phyloP scores from a whole-genome alignment of 2,113 vertebrate genomes.

The Scomber colias region DNA sequence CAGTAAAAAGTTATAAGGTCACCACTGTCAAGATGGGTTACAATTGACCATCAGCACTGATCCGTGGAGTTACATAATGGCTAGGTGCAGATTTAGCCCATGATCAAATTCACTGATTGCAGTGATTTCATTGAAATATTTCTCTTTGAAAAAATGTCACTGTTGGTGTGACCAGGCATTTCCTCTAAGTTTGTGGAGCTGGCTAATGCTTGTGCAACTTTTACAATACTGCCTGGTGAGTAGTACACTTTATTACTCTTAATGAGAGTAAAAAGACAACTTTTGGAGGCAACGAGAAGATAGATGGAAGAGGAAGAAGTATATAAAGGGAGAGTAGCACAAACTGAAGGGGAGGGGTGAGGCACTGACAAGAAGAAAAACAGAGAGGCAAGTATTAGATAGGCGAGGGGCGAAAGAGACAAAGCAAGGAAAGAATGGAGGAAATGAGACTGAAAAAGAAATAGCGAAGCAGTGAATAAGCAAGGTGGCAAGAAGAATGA shows the following conservation, averaged over 20 bases:
- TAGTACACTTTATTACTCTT: slow-evolving; percentile 1
- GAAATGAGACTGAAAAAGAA: slow-evolving; percentile 51
- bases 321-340: background rate
- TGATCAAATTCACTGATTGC: no score
- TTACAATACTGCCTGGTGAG: background rate
- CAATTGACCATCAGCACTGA: background rate
- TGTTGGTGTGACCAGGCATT: no score
- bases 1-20: no score
- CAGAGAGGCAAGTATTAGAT: background rate
- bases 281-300: background rate
- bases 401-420: slow-evolving; percentile 9
- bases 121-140: no score
- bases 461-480: slow-evolving; percentile 12
- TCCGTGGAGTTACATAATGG: no score
- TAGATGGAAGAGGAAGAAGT: background rate
- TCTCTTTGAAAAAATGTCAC: no score
- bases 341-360: slow-evolving; percentile 14
- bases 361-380: slow-evolving; percentile 4
- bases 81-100: no score
- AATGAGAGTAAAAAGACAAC: slow-evolving; percentile 5
- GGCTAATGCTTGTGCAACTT: background rate
- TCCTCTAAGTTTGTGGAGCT: background rate
- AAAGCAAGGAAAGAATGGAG: slow-evolving; percentile 8
- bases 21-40: background rate
- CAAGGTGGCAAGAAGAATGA: slow-evolving; percentile 44